These are phyloP conservation scores for Lethrus apterus DNA, from an alignment of 1,140 invertebrate genomes.

Conservation along the genomic window DNA sequence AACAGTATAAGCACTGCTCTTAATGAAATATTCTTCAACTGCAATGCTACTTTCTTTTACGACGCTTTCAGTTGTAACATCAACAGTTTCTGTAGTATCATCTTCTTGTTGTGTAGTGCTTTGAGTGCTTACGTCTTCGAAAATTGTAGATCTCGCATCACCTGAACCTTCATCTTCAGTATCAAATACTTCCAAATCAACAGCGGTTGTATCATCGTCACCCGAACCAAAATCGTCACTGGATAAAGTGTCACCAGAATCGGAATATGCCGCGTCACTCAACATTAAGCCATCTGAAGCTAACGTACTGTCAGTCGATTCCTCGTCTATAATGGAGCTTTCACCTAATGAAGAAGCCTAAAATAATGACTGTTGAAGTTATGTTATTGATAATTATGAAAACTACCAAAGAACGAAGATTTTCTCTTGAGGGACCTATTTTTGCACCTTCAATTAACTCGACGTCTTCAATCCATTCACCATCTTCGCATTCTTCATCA, in stretches of 20 bases:
- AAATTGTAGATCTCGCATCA: conserved; percentile 7
- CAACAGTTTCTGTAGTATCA: conserved; percentile 24
- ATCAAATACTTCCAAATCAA: background rate
- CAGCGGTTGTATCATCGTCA: conserved; percentile 20
- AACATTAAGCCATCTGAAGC: conserved; percentile 52
- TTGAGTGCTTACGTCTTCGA: no score
- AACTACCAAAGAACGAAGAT: background rate
- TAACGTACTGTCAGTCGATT: conserved; percentile 35
- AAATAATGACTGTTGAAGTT: background rate
- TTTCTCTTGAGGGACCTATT: conserved; percentile 6
- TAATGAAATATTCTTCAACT: conserved; percentile 23
- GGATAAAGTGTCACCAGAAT: conserved; percentile 7
- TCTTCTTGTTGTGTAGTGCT: no score
- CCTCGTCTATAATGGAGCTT: conserved; percentile 12
- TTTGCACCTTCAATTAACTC: conserved; percentile 16
- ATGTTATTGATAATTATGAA: background rate
- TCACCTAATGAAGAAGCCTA: background rate
- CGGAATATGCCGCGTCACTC: conserved; percentile 45
- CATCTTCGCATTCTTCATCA: conserved; percentile 51
- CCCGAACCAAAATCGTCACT: conserved; percentile 29
- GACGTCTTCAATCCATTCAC: conserved; percentile 48
- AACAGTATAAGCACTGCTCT: no score
- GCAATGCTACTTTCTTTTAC: conserved; percentile 19
- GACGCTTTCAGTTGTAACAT: conserved; percentile 13
- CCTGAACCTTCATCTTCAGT: conserved; percentile 18